Base-by-base conservation (phyloP, 2,888 invertebrate genomes). In the Odontocolon sp. region DNA sequence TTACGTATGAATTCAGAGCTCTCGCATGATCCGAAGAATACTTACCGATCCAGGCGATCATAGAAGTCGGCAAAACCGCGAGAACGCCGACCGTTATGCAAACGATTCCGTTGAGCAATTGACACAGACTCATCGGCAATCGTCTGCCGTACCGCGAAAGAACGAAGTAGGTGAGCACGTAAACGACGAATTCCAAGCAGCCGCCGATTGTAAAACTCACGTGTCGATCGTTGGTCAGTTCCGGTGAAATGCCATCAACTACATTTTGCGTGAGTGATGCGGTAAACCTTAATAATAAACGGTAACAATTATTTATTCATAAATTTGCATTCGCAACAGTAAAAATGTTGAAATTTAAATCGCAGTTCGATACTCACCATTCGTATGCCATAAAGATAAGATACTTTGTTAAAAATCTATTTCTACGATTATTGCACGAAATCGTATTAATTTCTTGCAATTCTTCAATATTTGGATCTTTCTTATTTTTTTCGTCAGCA, bases 161-260 rank as follows among this genome's bases (percentile, higher is more conserved):
- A 47, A 89, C 77, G 31, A 91, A 87, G 73, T 89, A 91, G 14
- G 88, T 84, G 66, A 90, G 71, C 18, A 87, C 79, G 71, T 92
- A 92, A 11, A 91, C 89, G 1, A 87, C 83, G 33, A 91, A 82
- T 84, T 93, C 92, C 57, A 92, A 87, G n/a, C 85, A 83, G 3
- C 91, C 92, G 56, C 92, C 91, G n/a, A 92, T 84, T 9, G 91
- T 89, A 75, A 92, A 91, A 78, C 91, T 91, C 8, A 91, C 80
- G 82, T 92, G 92, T n/a, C 91, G 88, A 80, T 92, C 90, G 14
- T 90, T 88, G 40, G 89, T 88, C 64, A 92, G 85, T 57, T 88
- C 89, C 6, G 91, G 91, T 16, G 91, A 82, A 52, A 89, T 87
- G 68, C 88, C 88, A 28, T 90, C 87, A 40, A 92, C 83, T 1